Conservation (phyloP, 2,797 vertebrate species). For the Triplophysa yarkandensis region DNA sequence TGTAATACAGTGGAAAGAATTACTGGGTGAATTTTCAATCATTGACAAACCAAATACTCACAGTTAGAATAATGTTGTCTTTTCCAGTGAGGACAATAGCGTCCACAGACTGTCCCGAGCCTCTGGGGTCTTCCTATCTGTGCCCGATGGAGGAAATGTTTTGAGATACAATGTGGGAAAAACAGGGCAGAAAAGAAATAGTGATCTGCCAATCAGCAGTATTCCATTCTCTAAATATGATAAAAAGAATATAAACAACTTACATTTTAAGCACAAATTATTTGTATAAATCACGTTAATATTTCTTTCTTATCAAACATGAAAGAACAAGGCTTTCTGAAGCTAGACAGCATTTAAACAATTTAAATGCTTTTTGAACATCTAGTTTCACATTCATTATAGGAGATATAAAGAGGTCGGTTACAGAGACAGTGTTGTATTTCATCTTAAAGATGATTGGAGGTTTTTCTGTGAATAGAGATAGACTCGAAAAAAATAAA, state of each 20-base stretch:
- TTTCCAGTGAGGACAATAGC: constrained; percentile 35
- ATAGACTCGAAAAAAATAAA: no score
- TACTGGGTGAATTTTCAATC: not conserved
- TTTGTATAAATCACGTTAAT: no score
- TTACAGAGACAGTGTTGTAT: not conserved
- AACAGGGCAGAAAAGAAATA: not conserved
- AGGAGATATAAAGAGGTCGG: not conserved
- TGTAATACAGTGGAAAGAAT: not conserved
- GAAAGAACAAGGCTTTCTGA: not conserved
- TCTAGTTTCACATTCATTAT: not conserved
- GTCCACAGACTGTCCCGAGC: constrained; percentile 20
- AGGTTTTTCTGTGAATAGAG: not conserved
- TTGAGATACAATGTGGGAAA: constrained; percentile 13
- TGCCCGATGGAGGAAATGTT: constrained; percentile 43
- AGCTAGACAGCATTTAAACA: not conserved
- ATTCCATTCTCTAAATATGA: not conserved
- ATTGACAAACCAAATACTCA: constrained; percentile 10
- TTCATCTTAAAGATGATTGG: not conserved
- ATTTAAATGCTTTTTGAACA: not conserved
- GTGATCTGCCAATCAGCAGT: not conserved
- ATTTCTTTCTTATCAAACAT: not conserved
- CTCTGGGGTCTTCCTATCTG: constrained; percentile 30
- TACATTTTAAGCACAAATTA: not conserved
- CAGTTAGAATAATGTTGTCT: constrained; percentile 24
- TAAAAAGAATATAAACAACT: no score